Evolutionary conservation across 2,113 vertebrate genomes (phyloP).

Genomic region (Anolis sagrei): DNA sequence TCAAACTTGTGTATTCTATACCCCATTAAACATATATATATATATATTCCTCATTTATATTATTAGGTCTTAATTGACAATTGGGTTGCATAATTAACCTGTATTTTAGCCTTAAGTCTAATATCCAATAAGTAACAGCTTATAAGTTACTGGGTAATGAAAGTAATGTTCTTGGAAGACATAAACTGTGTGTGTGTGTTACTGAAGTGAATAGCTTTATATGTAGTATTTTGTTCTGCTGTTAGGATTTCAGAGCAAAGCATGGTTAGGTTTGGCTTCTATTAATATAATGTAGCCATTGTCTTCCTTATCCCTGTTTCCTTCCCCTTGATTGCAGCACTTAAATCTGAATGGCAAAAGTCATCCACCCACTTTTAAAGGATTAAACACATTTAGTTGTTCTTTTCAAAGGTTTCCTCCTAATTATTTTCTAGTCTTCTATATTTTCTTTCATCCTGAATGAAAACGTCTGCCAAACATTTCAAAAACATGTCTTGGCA

Average conservation of each 20-base stretch:
- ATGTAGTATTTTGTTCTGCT: slow-evolving; percentile 25
- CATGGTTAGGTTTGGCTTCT: slow-evolving; percentile 36
- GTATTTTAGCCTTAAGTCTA: background rate
- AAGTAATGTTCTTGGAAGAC: background rate
- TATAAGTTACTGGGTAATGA: background rate
- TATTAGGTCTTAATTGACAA: slow-evolving; percentile 7
- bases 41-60: background rate
- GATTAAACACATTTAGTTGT: slow-evolving; percentile 32
- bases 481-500: slow-evolving; percentile 72
- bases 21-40: background rate
- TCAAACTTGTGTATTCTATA: background rate
- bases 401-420: slow-evolving; percentile 38
- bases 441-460: slow-evolving; percentile 65
- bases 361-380: slow-evolving; percentile 56
- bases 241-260: slow-evolving; percentile 27
- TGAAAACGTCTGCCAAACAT: slow-evolving; percentile 70
- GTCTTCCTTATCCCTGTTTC: slow-evolving; percentile 43
- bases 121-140: slow-evolving; percentile 24
- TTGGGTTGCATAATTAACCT: background rate
- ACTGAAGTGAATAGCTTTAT: slow-evolving; percentile 23
- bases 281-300: slow-evolving; percentile 37
- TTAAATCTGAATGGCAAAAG: slow-evolving; percentile 54
- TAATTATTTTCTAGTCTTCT: slow-evolving; percentile 60
- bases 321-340: slow-evolving; percentile 43
- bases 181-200: slow-evolving; percentile 30